Base-by-base conservation (phyloP, 2,797 vertebrate genomes). In the Gambelia wislizenii region DNA sequence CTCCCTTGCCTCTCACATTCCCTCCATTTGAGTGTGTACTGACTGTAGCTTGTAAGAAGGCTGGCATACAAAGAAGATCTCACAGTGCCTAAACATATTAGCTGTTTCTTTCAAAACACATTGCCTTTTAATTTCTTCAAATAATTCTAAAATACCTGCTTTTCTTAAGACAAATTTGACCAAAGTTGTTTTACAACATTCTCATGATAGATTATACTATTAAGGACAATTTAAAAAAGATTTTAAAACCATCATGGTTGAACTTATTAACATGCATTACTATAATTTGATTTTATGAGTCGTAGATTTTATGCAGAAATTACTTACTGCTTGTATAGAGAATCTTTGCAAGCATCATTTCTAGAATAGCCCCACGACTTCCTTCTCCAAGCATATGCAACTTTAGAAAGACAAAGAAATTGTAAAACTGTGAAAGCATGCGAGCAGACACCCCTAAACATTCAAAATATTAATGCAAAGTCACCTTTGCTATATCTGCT, bases 331-430 rank as follows among this genome's bases (percentile, higher is more conserved):
- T 98, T 33, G 94, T 92, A 72, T 98, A 98, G 64, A 98, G 97
- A 70, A 99, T 90, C 97, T 99, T 99, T 0, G 98, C 97, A 84
- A 99, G 96, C n/a, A 98, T 98, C 95, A 99, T 99, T 96, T 99
- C 99, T 83, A 99, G 96, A 0, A 97, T 80, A 0, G 98, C 98
- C 9, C 99, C 99, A 92, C 99, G 97, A 94, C 97, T 98, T 87
- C 99, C 98, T n/a, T 98, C 98, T 12, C 98, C 98, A 72, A 99
- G 95, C 99, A 99, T 99, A 92, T 99, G 99, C 79, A 99, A 97
- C 99, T 99, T 92, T 77, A 87, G 56, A 79, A 64, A 74, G 88
- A 93, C 0, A 70, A 87, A 84, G 20, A 85, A 56, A 92, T 91
- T 87, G 86, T 44, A n/a, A 84, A 42, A 54, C 12, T 12, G 39